These are phyloP conservation scores for Isurus oxyrinchus DNA, from an alignment of 2,113 vertebrate genomes.

Conservation along the genomic window DNA sequence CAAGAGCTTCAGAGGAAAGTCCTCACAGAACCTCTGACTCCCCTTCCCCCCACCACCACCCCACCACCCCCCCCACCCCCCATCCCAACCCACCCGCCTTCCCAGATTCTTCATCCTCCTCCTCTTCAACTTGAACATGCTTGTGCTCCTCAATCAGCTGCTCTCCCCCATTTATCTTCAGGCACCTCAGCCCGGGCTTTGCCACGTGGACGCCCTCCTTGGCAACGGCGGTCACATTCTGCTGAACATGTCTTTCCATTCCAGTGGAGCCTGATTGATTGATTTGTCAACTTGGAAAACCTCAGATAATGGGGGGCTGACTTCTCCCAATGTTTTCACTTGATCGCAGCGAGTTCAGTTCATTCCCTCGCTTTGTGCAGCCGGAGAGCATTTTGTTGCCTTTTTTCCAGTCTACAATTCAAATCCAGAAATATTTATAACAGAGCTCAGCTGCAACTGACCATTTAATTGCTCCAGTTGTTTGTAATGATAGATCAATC, in stretches of 20 bases:
- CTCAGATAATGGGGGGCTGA: neutral
- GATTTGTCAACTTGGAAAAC: neutral
- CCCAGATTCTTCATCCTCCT: neutral
- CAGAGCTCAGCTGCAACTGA: neutral
- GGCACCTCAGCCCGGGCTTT: too few relatives aligned
- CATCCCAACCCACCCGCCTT: neutral
- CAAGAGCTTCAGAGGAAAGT: neutral
- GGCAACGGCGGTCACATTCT: neutral
- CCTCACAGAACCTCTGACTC: neutral
- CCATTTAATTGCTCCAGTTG: neutral
- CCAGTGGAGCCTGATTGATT: neutral
- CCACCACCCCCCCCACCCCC: too few relatives aligned
- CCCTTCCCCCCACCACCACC: too few relatives aligned
- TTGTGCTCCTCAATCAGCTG: neutral
- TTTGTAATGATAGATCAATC: neutral
- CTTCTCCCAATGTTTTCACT: neutral
- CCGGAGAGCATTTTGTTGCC: neutral
- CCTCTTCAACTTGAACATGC: neutral
- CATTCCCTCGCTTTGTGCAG: neutral
- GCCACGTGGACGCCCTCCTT: neutral
- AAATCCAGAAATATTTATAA: conserved; percentile 18
- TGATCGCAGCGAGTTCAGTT: neutral
- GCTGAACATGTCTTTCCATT: neutral
- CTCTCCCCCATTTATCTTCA: neutral
- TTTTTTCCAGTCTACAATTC: neutral